Evolutionary conservation across 2,888 invertebrate genomes (phyloP).

Genomic region (Hypolimnas misippus): DNA sequence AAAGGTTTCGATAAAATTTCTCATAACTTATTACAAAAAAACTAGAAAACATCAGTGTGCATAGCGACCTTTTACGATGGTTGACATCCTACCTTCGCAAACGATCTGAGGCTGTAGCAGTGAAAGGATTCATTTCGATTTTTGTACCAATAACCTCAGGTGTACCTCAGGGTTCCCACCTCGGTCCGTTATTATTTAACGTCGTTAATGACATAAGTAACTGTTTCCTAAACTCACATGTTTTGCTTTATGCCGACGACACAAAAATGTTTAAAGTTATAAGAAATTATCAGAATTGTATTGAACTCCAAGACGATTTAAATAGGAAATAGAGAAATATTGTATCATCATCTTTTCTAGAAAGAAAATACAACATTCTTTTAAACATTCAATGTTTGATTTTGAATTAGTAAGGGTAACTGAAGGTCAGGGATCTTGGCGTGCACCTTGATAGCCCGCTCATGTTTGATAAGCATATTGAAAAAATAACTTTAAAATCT

Average conservation of each 20-base stretch:
- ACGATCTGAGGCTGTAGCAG: background rate
- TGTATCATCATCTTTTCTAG: background rate
- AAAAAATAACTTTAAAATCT: conserved; percentile 1
- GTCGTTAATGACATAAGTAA: background rate
- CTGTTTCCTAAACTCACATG: conserved; percentile 1
- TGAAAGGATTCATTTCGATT: conserved; percentile 1
- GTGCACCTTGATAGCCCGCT: conserved; percentile 6
- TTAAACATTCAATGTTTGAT: background rate
- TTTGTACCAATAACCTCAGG: conserved; percentile 7
- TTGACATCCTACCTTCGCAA: conserved; percentile 1
- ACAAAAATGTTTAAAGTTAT: conserved; percentile 2
- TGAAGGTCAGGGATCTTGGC: background rate
- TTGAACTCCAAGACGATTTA: background rate
- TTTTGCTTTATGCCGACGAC: conserved; percentile 4
- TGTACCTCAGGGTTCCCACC: conserved; percentile 6
- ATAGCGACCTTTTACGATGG: conserved; percentile 4
- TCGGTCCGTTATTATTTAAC: conserved; percentile 3
- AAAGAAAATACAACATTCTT: background rate
- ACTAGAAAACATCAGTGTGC: conserved; percentile 6
- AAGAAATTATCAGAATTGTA: conserved; percentile 5
- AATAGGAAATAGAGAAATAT: background rate
- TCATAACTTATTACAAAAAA: background rate
- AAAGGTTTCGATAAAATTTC: background rate
- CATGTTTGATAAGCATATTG: conserved; percentile 2
- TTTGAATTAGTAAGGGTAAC: background rate